A percentile compares a stretch with the other conserved stretches of the same genome.
Evolutionary conservation across 1,140 invertebrate genomes (phyloP).

Genomic region (Apolygus lucorum): DNA sequence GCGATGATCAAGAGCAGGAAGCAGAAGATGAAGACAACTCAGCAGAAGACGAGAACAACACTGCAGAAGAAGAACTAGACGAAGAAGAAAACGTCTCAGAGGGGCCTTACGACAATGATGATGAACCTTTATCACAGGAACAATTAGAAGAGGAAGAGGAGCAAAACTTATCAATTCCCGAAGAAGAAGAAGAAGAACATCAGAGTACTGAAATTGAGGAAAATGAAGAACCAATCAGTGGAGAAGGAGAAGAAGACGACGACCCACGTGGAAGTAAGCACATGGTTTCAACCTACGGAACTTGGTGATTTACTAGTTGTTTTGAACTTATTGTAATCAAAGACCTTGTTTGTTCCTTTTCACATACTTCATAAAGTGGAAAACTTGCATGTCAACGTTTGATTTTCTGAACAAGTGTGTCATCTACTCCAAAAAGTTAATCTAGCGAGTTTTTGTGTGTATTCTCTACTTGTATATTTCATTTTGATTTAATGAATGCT

Average conservation of each 20-base stretch:
- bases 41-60: slow-evolving; percentile 32
- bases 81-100: slow-evolving; percentile 22
- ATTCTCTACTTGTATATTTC: no score
- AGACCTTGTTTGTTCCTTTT: no score
- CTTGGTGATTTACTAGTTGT: no score
- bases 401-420: no score
- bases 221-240: slow-evolving; percentile 23
- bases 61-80: slow-evolving; percentile 22
- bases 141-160: slow-evolving; percentile 25
- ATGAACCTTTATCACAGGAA: slow-evolving; percentile 20
- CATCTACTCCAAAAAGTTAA: no score
- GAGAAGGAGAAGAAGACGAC: slow-evolving; percentile 31
- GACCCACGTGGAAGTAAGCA: slow-evolving; percentile 11
- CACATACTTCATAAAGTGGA: no score
- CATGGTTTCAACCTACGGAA: no score
- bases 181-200: slow-evolving; percentile 18
- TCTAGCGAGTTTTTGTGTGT: no score
- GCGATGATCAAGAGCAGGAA: slow-evolving; percentile 34
- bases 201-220: slow-evolving; percentile 17
- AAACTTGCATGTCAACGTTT: no score
- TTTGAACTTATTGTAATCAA: no score
- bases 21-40: slow-evolving; percentile 34
- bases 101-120: slow-evolving; percentile 21
- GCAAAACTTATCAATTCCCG: slow-evolving; percentile 7
- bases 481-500: no score